phyloP scores from a whole-genome alignment of 2,797 vertebrate species.

The Xiphorhynchus erythropygius region DNA sequence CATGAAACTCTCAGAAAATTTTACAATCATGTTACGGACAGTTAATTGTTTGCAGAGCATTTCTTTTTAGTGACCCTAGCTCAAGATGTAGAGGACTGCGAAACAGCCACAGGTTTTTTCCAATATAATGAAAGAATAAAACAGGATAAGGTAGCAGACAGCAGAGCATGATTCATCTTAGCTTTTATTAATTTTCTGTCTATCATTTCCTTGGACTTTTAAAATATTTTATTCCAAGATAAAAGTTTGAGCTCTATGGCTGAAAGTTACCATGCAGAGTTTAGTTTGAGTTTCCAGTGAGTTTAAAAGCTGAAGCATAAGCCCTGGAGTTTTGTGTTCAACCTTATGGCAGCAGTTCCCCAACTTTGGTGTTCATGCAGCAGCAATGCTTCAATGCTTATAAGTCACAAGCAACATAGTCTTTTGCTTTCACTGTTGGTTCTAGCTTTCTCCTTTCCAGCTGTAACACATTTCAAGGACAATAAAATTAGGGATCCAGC shows the following conservation, averaged over 20 bases:
- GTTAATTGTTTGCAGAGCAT: not conserved
- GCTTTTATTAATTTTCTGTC: not conserved
- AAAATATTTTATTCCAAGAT: not conserved
- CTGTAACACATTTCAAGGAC: not conserved
- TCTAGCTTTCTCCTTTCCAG: not conserved
- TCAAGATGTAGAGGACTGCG: not conserved
- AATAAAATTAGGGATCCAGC: not conserved
- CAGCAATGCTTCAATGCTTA: not conserved
- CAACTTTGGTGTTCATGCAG: not conserved
- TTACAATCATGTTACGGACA: not conserved
- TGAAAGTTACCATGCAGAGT: not conserved
- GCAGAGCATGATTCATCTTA: not conserved
- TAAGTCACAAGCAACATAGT: not conserved
- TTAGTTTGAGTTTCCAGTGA: not conserved
- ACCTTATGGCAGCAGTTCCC: not conserved
- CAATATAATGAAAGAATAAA: not conserved
- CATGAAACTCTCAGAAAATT: not conserved
- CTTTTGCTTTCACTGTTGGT: not conserved
- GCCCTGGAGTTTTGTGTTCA: not conserved
- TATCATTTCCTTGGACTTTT: not conserved
- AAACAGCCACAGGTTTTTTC: not conserved
- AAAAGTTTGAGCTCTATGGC: not conserved
- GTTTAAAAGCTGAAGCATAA: not conserved
- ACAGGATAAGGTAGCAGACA: not conserved
- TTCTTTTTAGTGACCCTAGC: not conserved